Conservation (phyloP, 2,888 invertebrate species). For the Ptilodon capucinus region DNA sequence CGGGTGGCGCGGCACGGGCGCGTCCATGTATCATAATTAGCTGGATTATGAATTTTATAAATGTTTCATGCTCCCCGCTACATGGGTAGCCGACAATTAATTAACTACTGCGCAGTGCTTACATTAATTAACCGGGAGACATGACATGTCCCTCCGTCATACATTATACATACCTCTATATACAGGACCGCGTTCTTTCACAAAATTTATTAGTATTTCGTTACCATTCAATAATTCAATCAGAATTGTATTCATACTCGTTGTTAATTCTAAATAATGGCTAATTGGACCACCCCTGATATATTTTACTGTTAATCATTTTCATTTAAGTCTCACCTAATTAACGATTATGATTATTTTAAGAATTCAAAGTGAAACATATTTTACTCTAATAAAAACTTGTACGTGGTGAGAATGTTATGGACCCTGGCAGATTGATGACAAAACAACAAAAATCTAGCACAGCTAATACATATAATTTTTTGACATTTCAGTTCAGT, state of each 20-base stretch:
- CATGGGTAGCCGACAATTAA: slow-evolving; percentile 74
- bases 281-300: slow-evolving; percentile 55
- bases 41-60: slow-evolving; percentile 80
- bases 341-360: slow-evolving; percentile 59
- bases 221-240: slow-evolving; percentile 52
- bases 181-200: slow-evolving; percentile 43
- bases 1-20: slow-evolving; percentile 70
- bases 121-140: slow-evolving; percentile 72
- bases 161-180: slow-evolving; percentile 58
- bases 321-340: slow-evolving; percentile 41
- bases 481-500: no score
- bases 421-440: no score
- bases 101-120: slow-evolving; percentile 74
- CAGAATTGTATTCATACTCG: slow-evolving; percentile 27
- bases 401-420: no score
- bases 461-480: no score
- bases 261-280: slow-evolving; percentile 28
- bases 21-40: slow-evolving; percentile 74
- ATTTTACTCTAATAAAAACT: no score
- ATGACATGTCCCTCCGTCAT: slow-evolving; percentile 67
- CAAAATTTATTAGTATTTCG: slow-evolving; percentile 59
- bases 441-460: no score
- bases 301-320: slow-evolving; percentile 39
- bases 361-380: no score
- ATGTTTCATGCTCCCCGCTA: slow-evolving; percentile 75